These are phyloP conservation scores for Apotomis capreana DNA, from an alignment of 2,888 invertebrate species.

Conservation along the genomic window DNA sequence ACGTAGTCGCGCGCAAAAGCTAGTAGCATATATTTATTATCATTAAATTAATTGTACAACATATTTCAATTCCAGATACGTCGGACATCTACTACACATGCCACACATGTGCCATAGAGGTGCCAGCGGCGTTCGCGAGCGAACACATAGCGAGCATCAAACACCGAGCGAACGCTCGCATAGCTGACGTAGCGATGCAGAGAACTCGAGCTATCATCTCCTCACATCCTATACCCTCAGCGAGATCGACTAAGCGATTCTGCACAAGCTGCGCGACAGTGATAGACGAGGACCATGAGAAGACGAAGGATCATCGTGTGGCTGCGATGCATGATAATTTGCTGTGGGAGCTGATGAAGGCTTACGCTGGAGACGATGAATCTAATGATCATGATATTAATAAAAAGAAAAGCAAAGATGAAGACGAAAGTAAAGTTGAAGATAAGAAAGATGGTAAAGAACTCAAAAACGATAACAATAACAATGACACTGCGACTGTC, in stretches of 20 bases:
- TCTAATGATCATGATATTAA: not conserved
- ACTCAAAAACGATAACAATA: not conserved
- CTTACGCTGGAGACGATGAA: constrained; percentile 11
- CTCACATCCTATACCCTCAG: constrained; percentile 3
- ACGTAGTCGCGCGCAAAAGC: too few species aligned
- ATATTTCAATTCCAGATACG: not conserved
- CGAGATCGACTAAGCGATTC: not conserved
- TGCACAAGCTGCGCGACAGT: constrained; percentile 12
- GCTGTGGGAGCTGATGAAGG: constrained; percentile 11
- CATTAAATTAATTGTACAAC: too few species aligned
- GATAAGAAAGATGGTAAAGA: not conserved
- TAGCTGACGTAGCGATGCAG: constrained; percentile 12
- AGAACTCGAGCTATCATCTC: constrained; percentile 22
- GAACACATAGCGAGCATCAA: constrained; percentile 19
- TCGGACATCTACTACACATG: constrained; percentile 5
- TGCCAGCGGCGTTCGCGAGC: constrained; percentile 22
- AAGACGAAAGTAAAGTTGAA: not conserved
- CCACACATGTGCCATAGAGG: constrained; percentile 29
- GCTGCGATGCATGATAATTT: constrained; percentile 23
- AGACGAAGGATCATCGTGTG: constrained; percentile 16
- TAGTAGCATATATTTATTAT: too few species aligned
- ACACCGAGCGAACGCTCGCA: constrained; percentile 34
- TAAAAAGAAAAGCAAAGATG: not conserved
- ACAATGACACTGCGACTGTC: not conserved
- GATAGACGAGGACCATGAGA: constrained; percentile 4